Evolutionary conservation across 2,888 invertebrate genomes (phyloP), one percentile per base, ranked within the genome.

Genomic region (Watsonalla cultraria): DNA sequence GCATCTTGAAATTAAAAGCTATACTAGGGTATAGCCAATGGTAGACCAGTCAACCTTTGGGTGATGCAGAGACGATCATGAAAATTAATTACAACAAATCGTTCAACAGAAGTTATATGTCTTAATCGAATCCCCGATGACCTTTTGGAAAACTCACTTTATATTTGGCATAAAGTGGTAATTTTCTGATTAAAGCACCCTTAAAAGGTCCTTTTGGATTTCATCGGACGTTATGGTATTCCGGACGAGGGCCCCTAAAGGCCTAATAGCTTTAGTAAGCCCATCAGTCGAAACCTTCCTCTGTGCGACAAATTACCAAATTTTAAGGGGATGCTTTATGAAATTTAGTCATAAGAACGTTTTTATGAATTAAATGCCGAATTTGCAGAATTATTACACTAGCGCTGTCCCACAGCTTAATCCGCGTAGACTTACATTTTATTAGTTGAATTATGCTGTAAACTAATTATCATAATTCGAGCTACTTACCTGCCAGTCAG

Each of bases 121-220:
- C 35, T 7, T 35, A n/a, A 35, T 47, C 6, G 37, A 15, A 35
- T 9, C 7, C 37, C 39, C 49, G 14, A 49, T 49, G 49, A 49
- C 39, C 49, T 49, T 49, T 49, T 11, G 7, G 14, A 49, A 37
- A 49, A 15, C 49, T 37, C 49, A 37, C 49, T 49, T 49, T 49
- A 14, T 49, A 15, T 49, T 14, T 14, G 42, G 37, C 48, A n/a
- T 50, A 56, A 53, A 42, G 65, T 59, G 61, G 61, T 73, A 77
- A 69, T 63, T 70, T 76, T 76, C 70, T 76, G 76, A 76, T 76
- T 77, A 59, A 51, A 45, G 42, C 45, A 42, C 52, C 54, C 48
- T 53, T 46, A 33, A 47, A 46, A 53, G 66, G 66, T 66, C 70
- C 68, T 64, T 62, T 66, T 63, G 57, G 57, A 57, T 56, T 55